Base-by-base conservation (phyloP, 64 coral and sea anemone genomes). In the Pocillopora damicornis region DNA sequence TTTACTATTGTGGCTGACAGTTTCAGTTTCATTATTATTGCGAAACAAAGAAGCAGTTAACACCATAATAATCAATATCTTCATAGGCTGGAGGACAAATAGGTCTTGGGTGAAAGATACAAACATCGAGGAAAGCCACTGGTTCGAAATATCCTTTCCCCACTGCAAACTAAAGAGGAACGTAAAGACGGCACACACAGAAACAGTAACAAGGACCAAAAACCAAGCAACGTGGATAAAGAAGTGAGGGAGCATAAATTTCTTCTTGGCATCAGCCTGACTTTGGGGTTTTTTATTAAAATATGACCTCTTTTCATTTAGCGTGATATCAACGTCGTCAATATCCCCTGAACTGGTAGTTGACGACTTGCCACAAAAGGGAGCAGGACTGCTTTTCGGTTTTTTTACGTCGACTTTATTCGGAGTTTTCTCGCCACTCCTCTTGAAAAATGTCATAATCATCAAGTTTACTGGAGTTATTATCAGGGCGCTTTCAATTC, bases 111-210 rank as follows among this genome's bases (percentile, higher is more conserved):
- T 86, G 34, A 95, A 95, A 2, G 93, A 92, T 65, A 95, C 58
- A 15, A 95, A 65, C 90, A 95, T 92, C 13, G 93, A 95, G 2
- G 93, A 91, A 15, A 95, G 93, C 93, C 93, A 95, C 22, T 92
- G 78, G 15, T 95, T 92, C 0, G 93, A 82, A 66, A 95, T 86
- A 8, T 81, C 88, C 63, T 89, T 95, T 0, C 90, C 89, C 93
- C 93, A 95, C 17, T 88, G 86, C 42, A 95, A 75, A 35, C 93
- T 95, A 63, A 89, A 95, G 11, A 85, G 79, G 22, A 95, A 95
- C 0, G 90, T 95, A 59, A 92, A 63, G 14, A 74, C 83, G 9
- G 93, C 61, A n/a, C 89, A 95, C 13, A 67, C 80, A 58, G 62
- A 35, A 9, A 95, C 64, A 59, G 80, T 80, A 20, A 89, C 11